phyloP scores from a whole-genome alignment of 2,888 invertebrate species.

The Penaeus monodon region DNA sequence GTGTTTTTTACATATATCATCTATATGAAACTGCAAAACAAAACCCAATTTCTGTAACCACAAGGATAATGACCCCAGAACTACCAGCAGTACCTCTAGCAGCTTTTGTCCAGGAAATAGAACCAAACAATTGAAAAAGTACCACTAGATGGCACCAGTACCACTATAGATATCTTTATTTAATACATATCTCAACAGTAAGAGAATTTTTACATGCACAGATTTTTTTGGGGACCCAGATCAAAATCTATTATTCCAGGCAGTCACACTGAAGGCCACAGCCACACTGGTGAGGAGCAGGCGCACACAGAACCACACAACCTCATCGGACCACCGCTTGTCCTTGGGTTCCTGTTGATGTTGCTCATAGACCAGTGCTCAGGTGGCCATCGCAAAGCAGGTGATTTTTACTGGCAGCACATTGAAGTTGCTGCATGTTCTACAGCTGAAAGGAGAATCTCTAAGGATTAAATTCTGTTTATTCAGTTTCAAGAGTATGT shows the following conservation, averaged over 20 bases:
- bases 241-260: too few relatives aligned
- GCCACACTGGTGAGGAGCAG: not conserved
- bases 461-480: not conserved
- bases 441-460: not conserved
- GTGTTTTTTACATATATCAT: too few relatives aligned
- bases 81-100: too few relatives aligned
- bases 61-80: too few relatives aligned
- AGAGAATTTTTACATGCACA: not conserved
- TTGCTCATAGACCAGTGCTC: conserved; percentile 90
- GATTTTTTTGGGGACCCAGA: not conserved
- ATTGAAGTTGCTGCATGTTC: not conserved
- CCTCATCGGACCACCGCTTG: conserved; percentile 91
- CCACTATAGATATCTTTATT: too few relatives aligned
- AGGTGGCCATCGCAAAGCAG: conserved; percentile 67
- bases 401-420: conserved; percentile 3
- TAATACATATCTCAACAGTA: not conserved
- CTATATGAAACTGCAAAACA: too few relatives aligned
- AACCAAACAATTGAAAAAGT: too few relatives aligned
- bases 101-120: too few relatives aligned
- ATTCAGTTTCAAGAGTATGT: too few relatives aligned
- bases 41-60: too few relatives aligned
- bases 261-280: conserved; percentile 21
- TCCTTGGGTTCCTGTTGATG: conserved; percentile 98
- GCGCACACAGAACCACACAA: conserved; percentile 77
- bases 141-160: too few relatives aligned